Evolutionary conservation across 1,140 invertebrate genomes (phyloP).

Genomic region (Eueides isabella): DNA sequence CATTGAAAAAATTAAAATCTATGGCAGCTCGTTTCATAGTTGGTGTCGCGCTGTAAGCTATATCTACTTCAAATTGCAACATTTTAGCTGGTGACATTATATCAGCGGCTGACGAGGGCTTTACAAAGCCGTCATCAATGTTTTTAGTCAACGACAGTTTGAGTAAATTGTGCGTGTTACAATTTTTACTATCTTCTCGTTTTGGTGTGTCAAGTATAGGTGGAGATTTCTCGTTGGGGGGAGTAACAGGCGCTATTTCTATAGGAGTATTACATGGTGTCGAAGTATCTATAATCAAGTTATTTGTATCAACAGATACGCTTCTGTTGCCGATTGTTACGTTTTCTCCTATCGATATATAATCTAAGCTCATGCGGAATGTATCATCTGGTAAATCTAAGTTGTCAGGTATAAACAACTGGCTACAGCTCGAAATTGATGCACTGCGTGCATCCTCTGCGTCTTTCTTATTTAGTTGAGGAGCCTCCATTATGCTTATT

Average conservation of each 20-base stretch:
- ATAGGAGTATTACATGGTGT: conserved; percentile 47
- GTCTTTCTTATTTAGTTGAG: conserved; percentile 49
- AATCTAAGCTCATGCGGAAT: conserved; percentile 69
- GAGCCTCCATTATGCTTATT: conserved; percentile 59
- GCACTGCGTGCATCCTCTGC: conserved; percentile 41
- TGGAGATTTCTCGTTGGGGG: conserved; percentile 44
- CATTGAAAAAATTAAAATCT: conserved; percentile 71
- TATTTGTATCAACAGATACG: conserved; percentile 51
- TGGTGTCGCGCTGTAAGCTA: conserved; percentile 60
- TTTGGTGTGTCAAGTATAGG: conserved; percentile 62
- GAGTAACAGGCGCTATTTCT: conserved; percentile 24
- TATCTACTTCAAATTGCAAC: conserved; percentile 71
- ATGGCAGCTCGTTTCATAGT: conserved; percentile 73
- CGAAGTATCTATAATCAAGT: conserved; percentile 30
- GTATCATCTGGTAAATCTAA: conserved; percentile 69
- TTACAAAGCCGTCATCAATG: conserved; percentile 65
- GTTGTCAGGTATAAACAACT: conserved; percentile 61
- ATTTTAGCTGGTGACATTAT: conserved; percentile 74
- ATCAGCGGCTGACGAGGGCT: conserved; percentile 64
- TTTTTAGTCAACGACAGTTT: conserved; percentile 63
- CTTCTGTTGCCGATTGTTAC: conserved; percentile 62
- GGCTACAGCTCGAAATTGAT: conserved; percentile 60
- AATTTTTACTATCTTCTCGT: conserved; percentile 39
- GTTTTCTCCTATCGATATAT: conserved; percentile 67
- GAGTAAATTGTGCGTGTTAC: conserved; percentile 46